Conservation (phyloP, 2,113 vertebrate genomes). For the Pimephales promelas region DNA sequence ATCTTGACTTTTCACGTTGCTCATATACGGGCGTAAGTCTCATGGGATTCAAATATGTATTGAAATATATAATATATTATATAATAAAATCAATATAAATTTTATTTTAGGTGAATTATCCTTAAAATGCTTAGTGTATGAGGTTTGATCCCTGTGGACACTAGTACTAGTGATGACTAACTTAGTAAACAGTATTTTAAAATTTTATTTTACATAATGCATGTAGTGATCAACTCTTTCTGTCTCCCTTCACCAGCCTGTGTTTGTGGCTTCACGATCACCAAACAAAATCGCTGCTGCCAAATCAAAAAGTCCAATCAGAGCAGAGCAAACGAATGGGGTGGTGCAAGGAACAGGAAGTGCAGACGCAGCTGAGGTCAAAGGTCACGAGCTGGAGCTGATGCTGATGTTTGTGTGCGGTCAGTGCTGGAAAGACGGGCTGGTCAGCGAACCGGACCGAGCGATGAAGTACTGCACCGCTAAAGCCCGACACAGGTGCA, state of each 20-base stretch:
- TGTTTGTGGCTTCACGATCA: neutral
- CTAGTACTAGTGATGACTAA: neutral
- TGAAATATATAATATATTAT: no score
- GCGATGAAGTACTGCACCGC: conserved; percentile 88
- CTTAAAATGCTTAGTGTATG: neutral
- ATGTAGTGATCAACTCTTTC: neutral
- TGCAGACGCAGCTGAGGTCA: neutral
- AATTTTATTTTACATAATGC: neutral
- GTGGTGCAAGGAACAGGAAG: conserved; percentile 37
- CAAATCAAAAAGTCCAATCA: conserved; percentile 28
- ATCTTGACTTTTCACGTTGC: neutral
- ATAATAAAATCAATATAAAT: no score
- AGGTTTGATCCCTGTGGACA: neutral
- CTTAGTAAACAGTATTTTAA: neutral
- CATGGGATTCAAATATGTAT: no score
- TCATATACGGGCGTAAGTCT: neutral
- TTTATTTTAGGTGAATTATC: neutral
- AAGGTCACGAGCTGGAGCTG: conserved; percentile 64
- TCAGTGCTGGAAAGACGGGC: conserved; percentile 86
- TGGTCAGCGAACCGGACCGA: conserved; percentile 87
- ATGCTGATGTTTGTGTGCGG: conserved; percentile 92
- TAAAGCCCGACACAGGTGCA: conserved; percentile 89
- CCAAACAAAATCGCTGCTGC: conserved; percentile 16
- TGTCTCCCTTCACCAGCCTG: neutral
- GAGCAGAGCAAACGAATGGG: conserved; percentile 7